Evolutionary conservation across 2,797 vertebrate species (phyloP).

Genomic region (Poecile montanus): DNA sequence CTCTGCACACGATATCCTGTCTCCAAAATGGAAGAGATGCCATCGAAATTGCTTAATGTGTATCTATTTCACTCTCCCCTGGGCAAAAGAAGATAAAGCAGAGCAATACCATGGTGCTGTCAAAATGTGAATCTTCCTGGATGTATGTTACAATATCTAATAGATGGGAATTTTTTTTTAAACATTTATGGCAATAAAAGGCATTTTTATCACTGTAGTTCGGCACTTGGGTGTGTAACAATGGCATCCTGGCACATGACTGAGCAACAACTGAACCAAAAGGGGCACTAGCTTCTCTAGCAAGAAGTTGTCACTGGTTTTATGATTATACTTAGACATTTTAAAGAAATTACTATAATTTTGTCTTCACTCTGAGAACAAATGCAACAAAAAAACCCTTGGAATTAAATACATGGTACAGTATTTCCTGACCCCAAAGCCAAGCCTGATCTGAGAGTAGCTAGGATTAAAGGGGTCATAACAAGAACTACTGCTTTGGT

Average conservation of each 20-base stretch:
- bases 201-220: background rate
- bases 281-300: background rate
- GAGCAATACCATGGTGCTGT: background rate
- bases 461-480: background rate
- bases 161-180: background rate
- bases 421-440: background rate
- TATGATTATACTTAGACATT: background rate
- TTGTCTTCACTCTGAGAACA: background rate
- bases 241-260: background rate
- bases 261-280: background rate
- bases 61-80: background rate
- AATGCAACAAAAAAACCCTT: background rate
- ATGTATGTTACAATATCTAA: background rate
- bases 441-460: background rate
- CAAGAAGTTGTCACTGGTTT: background rate
- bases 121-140: background rate
- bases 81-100: background rate
- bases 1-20: background rate
- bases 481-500: background rate
- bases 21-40: background rate
- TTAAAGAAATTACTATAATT: background rate
- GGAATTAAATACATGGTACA: background rate
- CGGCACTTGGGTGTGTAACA: background rate
- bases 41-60: background rate
- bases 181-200: background rate